Evolutionary conservation across 2,113 vertebrate genomes (phyloP).

Genomic region (Cyprinodon variegatus): DNA sequence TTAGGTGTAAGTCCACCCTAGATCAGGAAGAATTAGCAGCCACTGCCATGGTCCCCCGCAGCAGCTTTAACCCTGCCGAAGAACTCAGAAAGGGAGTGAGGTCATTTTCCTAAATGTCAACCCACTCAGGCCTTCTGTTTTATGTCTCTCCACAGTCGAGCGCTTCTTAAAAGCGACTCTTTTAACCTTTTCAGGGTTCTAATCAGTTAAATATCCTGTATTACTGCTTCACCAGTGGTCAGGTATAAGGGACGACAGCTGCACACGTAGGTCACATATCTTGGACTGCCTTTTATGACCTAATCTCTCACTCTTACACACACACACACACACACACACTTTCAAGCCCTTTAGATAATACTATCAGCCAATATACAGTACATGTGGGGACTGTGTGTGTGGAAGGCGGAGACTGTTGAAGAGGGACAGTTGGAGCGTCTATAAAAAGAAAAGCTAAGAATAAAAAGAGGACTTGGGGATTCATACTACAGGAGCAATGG

Average conservation of each 20-base stretch:
- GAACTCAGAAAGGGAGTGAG: conserved; percentile 5
- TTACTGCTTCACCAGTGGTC: conserved; percentile 31
- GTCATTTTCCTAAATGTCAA: conserved; percentile 49
- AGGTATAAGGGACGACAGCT: conserved; percentile 74
- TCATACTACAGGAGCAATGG: conserved; percentile 35
- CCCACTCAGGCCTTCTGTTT: conserved; percentile 16
- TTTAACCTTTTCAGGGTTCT: conserved; percentile 19
- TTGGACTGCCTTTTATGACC: conserved; percentile 53
- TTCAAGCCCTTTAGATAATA: conserved; percentile 42
- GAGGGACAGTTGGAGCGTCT: conserved; percentile 53
- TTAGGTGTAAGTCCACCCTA: conserved; percentile 72
- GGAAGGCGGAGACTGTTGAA: conserved; percentile 29
- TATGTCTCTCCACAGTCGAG: background rate
- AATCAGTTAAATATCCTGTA: conserved; percentile 20
- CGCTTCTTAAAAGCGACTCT: conserved; percentile 3
- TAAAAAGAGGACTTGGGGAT: conserved; percentile 44
- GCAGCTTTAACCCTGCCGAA: conserved; percentile 30
- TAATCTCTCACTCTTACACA: conserved; percentile 28
- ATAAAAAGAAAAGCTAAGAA: conserved; percentile 64
- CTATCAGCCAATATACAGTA: conserved; percentile 39
- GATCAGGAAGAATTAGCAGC: conserved; percentile 78
- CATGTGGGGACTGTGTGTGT: conserved; percentile 11
- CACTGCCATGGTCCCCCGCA: conserved; percentile 43
- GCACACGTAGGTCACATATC: conserved; percentile 75
- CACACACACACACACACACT: conserved; percentile 12